Percentiles rank a stretch among this genome's conserved stretches.
These are phyloP conservation scores for Eudasyphora cyanicolor DNA, from an alignment of 2,888 invertebrate genomes.

Conservation along the genomic window DNA sequence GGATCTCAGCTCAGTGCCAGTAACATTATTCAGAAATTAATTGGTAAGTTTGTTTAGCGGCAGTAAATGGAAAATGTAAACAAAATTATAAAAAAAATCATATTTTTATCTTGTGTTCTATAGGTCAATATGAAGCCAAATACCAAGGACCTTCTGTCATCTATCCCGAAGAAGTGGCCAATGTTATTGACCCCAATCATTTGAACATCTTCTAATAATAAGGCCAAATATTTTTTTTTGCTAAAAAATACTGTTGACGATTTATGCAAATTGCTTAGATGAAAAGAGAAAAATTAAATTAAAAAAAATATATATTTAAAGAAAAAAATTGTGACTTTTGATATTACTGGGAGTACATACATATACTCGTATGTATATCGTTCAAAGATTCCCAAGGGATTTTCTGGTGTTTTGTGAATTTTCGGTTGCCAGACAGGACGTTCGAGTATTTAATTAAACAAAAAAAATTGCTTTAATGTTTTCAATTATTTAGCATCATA, in stretches of 20 bases:
- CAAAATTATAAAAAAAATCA: background rate
- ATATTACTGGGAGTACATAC: too few relatives aligned
- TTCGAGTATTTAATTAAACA: too few relatives aligned
- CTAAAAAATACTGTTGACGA: background rate
- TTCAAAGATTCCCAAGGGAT: too few relatives aligned
- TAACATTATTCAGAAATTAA: background rate
- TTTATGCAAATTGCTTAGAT: background rate
- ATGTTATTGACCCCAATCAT: conserved; percentile 47
- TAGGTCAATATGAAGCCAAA: conserved; percentile 49
- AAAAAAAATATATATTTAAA: background rate
- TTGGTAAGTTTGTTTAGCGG: background rate
- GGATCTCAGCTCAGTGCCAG: background rate
- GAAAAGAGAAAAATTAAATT: background rate
- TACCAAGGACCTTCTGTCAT: conserved; percentile 43
- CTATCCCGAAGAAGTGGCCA: conserved; percentile 44
- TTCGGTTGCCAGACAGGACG: too few relatives aligned
- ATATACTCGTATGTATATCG: too few relatives aligned
- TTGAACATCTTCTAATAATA: background rate
- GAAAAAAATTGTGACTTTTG: background rate
- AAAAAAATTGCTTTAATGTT: too few relatives aligned
- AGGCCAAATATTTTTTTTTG: background rate
- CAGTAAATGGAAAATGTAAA: background rate
- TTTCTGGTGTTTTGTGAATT: too few relatives aligned
- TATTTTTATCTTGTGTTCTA: background rate
- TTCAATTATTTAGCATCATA: too few relatives aligned